Evolutionary conservation across 2,797 vertebrate species (phyloP).

Genomic region (Nyctibius grandis): DNA sequence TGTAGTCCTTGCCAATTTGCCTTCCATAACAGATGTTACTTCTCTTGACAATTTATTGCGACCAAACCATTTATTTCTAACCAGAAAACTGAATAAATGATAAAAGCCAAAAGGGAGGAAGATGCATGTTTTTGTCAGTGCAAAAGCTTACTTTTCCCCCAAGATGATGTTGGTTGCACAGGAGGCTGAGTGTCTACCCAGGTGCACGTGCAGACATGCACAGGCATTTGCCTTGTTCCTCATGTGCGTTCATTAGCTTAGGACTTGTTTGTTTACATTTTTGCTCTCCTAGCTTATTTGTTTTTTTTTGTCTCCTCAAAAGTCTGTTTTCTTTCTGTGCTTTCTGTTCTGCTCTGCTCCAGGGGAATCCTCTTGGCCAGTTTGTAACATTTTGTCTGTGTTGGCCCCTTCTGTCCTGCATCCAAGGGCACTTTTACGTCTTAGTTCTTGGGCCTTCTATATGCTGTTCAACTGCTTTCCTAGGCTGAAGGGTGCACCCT

Average conservation of each 20-base stretch:
- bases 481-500: neutral
- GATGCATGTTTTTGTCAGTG: neutral
- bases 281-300: neutral
- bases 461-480: conserved; percentile 8
- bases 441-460: conserved; percentile 10
- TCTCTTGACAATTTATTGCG: conserved; percentile 39
- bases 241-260: neutral
- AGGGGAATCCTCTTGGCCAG: neutral
- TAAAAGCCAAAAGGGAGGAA: neutral
- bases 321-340: conserved; percentile 3
- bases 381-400: neutral
- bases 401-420: conserved; percentile 20
- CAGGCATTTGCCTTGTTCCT: neutral
- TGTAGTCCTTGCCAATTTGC: conserved; percentile 24
- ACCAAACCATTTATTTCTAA: conserved; percentile 27
- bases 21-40: conserved; percentile 54
- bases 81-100: conserved; percentile 7
- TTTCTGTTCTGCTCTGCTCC: conserved; percentile 40
- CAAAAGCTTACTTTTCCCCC: neutral
- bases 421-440: neutral
- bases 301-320: neutral
- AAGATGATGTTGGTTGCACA: neutral
- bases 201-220: accelerated
- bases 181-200: neutral
- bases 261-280: conserved; percentile 1